Conservation (phyloP, 2,797 vertebrate genomes). For the Avahi laniger region DNA sequence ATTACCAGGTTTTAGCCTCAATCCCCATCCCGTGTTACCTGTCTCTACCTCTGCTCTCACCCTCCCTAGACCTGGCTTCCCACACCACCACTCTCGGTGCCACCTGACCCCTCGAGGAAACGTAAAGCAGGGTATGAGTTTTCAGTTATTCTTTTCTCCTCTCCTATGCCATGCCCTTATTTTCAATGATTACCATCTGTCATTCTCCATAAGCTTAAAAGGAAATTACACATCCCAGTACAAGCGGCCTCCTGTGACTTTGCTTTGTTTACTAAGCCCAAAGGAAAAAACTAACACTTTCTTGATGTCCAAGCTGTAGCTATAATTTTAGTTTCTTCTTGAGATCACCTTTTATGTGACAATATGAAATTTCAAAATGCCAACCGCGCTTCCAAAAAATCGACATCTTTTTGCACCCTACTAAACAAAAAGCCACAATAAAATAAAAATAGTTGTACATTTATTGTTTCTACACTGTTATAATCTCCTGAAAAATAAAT, state of each 20-base stretch:
- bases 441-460: neutral
- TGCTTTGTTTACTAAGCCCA: neutral
- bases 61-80: no score
- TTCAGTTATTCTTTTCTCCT: neutral
- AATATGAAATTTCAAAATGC: neutral
- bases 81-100: neutral
- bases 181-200: constrained; percentile 5
- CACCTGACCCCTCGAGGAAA: neutral
- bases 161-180: neutral
- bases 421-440: constrained; percentile 18
- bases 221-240: neutral
- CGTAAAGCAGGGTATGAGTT: neutral
- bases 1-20: neutral
- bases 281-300: neutral
- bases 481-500: neutral
- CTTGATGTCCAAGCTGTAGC: neutral
- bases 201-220: neutral
- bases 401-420: neutral
- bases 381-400: neutral
- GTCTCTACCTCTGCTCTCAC: neutral
- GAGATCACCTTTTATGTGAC: neutral
- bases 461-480: constrained; percentile 31
- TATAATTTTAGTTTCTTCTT: constrained; percentile 11
- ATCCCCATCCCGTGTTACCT: neutral
- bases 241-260: neutral